A percentile compares a stretch with the other conserved stretches of the same genome.
These are phyloP conservation scores for Anoura caudifer DNA, from an alignment of 2,113 vertebrate species.

Conservation along the genomic window DNA sequence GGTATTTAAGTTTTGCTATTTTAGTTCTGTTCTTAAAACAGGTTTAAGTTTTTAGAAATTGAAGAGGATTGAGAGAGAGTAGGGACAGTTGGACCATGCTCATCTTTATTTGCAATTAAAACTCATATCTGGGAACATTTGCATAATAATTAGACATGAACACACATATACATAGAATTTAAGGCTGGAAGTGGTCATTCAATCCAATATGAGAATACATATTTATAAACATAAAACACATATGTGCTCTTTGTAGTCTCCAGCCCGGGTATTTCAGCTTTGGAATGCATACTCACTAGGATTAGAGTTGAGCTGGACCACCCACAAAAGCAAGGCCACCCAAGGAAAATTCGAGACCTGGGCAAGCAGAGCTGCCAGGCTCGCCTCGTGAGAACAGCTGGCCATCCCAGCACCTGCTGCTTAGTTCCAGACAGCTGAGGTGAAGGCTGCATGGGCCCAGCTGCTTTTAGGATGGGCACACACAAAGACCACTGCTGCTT, in stretches of 20 bases:
- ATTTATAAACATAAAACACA: slow-evolving; percentile 56
- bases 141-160: not conserved
- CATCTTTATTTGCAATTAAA: not conserved
- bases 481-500: slow-evolving; percentile 23
- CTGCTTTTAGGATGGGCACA: slow-evolving; percentile 56
- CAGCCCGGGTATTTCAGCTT: not conserved
- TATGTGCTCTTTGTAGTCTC: not conserved
- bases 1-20: slow-evolving; percentile 22
- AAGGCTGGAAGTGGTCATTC: not conserved
- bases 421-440: slow-evolving; percentile 62
- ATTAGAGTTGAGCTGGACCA: slow-evolving; percentile 62
- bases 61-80: not conserved
- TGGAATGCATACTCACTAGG: slow-evolving; percentile 45
- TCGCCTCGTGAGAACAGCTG: slow-evolving; percentile 63
- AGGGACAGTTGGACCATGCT: not conserved
- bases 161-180: not conserved
- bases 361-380: slow-evolving; percentile 33
- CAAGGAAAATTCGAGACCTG: slow-evolving; percentile 60
- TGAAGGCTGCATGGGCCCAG: slow-evolving; percentile 18
- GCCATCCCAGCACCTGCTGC: slow-evolving; percentile 62
- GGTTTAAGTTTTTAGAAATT: not conserved
- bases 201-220: not conserved
- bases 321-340: slow-evolving; percentile 70
- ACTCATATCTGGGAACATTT: not conserved
- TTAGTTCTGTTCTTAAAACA: not conserved